phyloP scores from a whole-genome alignment of 2,888 invertebrate species.

The Lasioglossum lativentre region DNA sequence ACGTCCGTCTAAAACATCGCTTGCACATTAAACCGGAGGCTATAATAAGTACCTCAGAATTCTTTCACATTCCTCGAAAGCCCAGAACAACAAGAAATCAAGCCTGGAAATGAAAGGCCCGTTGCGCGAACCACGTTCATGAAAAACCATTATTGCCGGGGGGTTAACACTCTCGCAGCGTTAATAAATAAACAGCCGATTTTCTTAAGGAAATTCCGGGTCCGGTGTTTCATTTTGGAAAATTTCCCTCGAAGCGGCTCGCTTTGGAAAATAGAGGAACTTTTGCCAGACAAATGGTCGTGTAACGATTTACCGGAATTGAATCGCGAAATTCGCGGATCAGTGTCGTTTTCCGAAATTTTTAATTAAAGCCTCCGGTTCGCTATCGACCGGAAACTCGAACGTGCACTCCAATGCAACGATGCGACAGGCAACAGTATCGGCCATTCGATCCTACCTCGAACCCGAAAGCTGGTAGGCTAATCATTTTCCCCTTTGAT shows the following conservation, averaged over 20 bases:
- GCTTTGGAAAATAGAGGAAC: neutral
- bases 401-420: neutral
- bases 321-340: neutral
- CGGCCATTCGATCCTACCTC: neutral
- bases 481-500: constrained; percentile 7
- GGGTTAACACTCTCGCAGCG: neutral
- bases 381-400: neutral
- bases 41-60: neutral
- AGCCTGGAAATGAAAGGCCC: neutral
- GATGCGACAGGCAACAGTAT: neutral
- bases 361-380: neutral
- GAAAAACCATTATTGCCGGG: neutral
- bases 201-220: neutral
- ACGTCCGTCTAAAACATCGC: neutral
- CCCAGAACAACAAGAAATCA: constrained; percentile 8
- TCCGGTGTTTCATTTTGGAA: no score
- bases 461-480: neutral
- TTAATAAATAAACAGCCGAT: neutral
- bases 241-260: neutral
- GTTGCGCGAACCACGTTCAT: neutral
- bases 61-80: neutral
- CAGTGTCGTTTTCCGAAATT: neutral
- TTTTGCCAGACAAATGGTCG: neutral
- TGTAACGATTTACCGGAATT: neutral
- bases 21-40: neutral